Evolutionary conservation across 2,113 vertebrate genomes (phyloP), one percentile per base, ranked within the genome.

Genomic region (Pseudopipra pipra): DNA sequence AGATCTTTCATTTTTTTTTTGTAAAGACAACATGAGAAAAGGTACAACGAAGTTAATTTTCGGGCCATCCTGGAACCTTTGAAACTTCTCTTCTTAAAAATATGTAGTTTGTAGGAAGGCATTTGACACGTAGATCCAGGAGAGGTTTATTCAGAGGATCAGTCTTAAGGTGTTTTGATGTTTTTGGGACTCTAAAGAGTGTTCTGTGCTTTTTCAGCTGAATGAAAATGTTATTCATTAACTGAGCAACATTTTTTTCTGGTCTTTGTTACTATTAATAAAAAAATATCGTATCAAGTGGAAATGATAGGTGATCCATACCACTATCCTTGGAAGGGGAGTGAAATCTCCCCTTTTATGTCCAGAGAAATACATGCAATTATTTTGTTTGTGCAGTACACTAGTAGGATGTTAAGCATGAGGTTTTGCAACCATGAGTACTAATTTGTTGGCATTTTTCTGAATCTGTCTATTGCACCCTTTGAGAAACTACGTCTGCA

Each of bases 31-130:
- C 3, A 19, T 59, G 43, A 65, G 43, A 70, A 55, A 86, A 73
- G 9, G 77, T 81, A 68, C 16, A 85, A 24, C 21, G 14, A 79
- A 77, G n/a, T 55, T 52, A 51, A n/a, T 81, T 74, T 90, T 84
- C 59, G 66, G 54, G 16, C 20, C 24, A 23, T 59, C 33, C 27
- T 72, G 49, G 30, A 91, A 59, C 31, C 17, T 19, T 22, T 75
- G 75, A 55, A 82, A 33, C 30, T 49, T 70, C 16, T 83, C 14
- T 68, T 72, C 35, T 77, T 7, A 85, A 80, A 92, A 43, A 16
- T 52, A 18, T 0, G 0, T 55, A 7, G 39, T 65, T 73, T 0
- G 0, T 78, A 62, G 22, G 25, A 55, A 77, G 80, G 22, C 21
- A 56, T 78, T 67, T 52, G 39, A 9, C 11, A 2, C 3, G 6